phyloP scores from a whole-genome alignment of 2,888 invertebrate species.

The Phrixothrix hirtus region DNA sequence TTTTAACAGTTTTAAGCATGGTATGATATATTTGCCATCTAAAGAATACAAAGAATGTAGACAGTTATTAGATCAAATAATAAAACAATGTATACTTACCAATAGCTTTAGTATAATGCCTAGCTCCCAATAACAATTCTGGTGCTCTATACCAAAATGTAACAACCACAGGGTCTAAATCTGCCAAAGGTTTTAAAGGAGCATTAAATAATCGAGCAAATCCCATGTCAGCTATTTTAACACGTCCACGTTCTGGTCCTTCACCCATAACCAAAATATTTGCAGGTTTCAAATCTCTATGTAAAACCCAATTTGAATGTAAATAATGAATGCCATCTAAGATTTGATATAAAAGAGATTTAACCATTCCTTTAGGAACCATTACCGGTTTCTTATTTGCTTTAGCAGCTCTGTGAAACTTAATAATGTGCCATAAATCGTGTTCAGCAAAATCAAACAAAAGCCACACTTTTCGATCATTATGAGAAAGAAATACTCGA shows the following conservation, averaged over 20 bases:
- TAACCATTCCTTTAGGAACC: conserved; percentile 97
- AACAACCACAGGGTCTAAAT: conserved; percentile 98
- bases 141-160: conserved; percentile 99
- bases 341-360: conserved; percentile 96
- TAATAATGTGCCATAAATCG: conserved; percentile 99
- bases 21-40: too few relatives aligned
- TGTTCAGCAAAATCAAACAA: conserved; percentile 99
- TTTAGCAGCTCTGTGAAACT: conserved; percentile 97
- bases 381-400: conserved; percentile 95
- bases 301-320: conserved; percentile 98
- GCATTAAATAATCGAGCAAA: conserved; percentile 98
- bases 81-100: conserved; percentile 59
- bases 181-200: conserved; percentile 95
- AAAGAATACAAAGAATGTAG: too few relatives aligned
- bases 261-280: conserved; percentile 99
- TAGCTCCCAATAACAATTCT: conserved; percentile 88
- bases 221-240: conserved; percentile 99
- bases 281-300: conserved; percentile 97
- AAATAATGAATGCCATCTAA: conserved; percentile 98
- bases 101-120: conserved; percentile 98
- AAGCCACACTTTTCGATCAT: conserved; percentile 95
- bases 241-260: conserved; percentile 93
- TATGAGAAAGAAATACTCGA: conserved; percentile 94
- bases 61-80: background rate
- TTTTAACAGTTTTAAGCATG: too few relatives aligned